Evolutionary conservation across 2,113 vertebrate species (phyloP), one percentile per base, ranked within the genome.

Genomic region (Hymenochirus boettgeri): DNA sequence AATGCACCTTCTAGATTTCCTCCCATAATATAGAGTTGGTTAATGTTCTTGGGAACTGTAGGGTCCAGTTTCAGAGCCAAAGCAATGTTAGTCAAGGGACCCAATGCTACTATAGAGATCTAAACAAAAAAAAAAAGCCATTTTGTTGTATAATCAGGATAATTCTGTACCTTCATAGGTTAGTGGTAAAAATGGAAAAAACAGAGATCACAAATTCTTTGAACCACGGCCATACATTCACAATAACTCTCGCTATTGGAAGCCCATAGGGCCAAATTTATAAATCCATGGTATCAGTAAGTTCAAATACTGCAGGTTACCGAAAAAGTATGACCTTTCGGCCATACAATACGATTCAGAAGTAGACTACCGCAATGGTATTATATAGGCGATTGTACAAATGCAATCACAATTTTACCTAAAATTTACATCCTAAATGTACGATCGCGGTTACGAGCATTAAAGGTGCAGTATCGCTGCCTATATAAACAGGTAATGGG

Each of bases 81-180:
- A 33, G 84, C 85, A 75, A 89, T 26, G 63, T 90, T 88, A 23
- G 88, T 90, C 51, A 88, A 79, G 2, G 85, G 87, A 2, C 78
- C 84, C 2, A 61, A 85, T 61, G 85, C 83, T 59, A 88, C 82
- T 18, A 63, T 17, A 52, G 25, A 64, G 25, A 71, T 45, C 69
- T 69, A 61, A 17, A 25, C 15, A 52, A 3, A 46, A 26, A 6
- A 46, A 53, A 31, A 31, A 26, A 2, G 50, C 42, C 19, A 1
- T 11, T 18, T 25, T 39, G 17, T n/a, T 17, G 21, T 9, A 22
- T 37, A 37, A 39, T 5, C 19, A 22, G 29, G 17, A 46, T 17
- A 6, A 12, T 2, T 13, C n/a, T 46, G 5, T 17, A 1, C 10
- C 17, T 46, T 13, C 5, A 5, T 12, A 18, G 42, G 6, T 46